Percentiles rank a stretch among this genome's conserved stretches.
phyloP scores from a whole-genome alignment of 2,113 vertebrate species.

The Catagonus wagneri region DNA sequence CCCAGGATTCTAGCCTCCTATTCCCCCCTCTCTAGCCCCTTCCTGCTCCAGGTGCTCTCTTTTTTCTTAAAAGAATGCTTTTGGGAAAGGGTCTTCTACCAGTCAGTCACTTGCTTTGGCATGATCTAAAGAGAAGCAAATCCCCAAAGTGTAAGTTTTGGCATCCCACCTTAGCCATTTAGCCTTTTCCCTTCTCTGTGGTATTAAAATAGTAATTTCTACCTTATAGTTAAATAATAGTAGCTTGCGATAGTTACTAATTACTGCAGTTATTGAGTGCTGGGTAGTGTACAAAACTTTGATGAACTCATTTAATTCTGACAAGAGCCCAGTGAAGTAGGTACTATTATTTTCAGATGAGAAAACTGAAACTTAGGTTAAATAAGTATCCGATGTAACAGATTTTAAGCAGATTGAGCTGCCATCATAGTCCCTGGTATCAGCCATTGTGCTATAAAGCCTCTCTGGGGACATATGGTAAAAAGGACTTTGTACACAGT shows the following conservation, averaged over 20 bases:
- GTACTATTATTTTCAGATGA: conserved; percentile 34
- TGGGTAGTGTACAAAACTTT: neutral
- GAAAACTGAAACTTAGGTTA: conserved; percentile 36
- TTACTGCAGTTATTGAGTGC: conserved; percentile 32
- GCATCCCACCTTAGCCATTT: neutral
- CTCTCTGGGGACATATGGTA: neutral
- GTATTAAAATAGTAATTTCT: conserved; percentile 8
- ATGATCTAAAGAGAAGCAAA: conserved; percentile 28
- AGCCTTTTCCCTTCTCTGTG: neutral
- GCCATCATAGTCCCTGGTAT: neutral
- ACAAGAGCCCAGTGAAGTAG: neutral
- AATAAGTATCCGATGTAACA: conserved; percentile 34
- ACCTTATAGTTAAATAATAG: neutral
- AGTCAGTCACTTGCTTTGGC: neutral
- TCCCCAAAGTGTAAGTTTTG: neutral
- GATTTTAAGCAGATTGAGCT: conserved; percentile 4
- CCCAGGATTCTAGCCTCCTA: neutral
- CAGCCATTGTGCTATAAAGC: neutral
- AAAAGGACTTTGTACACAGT: conserved; percentile 11
- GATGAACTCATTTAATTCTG: conserved; percentile 40
- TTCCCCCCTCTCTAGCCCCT: neutral
- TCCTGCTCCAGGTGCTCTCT: neutral
- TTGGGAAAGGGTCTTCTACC: conserved; percentile 32
- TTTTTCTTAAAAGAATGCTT: conserved; percentile 10
- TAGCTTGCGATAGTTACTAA: neutral